These are phyloP conservation scores for Phaedon cochleariae DNA, from an alignment of 2,888 invertebrate species.

Conservation along the genomic window DNA sequence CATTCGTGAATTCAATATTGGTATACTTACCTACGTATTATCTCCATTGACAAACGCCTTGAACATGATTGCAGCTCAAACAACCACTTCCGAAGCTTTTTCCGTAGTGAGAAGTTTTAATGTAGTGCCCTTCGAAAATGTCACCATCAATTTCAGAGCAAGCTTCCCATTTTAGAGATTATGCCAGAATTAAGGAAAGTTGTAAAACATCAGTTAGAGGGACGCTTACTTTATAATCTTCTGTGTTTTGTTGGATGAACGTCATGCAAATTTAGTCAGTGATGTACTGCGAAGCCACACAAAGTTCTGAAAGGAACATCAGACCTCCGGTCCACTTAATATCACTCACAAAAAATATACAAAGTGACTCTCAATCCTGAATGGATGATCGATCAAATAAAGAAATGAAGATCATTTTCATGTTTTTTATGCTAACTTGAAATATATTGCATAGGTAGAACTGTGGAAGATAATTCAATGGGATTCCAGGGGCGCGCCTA, in stretches of 20 bases:
- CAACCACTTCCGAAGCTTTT: constrained; percentile 21
- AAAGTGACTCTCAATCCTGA: too few relatives aligned
- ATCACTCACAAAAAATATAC: too few relatives aligned
- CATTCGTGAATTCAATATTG: too few relatives aligned
- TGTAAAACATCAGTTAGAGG: constrained; percentile 14
- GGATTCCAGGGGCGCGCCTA: too few relatives aligned
- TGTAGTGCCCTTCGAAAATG: constrained; percentile 17
- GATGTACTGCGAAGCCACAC: neutral
- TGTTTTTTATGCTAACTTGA: too few relatives aligned
- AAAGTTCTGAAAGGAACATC: neutral
- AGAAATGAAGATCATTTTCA: too few relatives aligned
- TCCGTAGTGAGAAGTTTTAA: constrained; percentile 4
- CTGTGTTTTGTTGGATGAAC: constrained; percentile 9
- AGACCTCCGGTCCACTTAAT: too few relatives aligned
- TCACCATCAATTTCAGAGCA: constrained; percentile 9
- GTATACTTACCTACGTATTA: too few relatives aligned
- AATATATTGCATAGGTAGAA: too few relatives aligned
- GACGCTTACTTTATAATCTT: constrained; percentile 4
- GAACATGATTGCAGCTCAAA: neutral
- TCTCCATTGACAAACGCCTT: too few relatives aligned
- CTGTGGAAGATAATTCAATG: too few relatives aligned
- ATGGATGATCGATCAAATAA: too few relatives aligned
- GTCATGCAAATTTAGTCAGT: neutral
- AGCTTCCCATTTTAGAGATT: constrained; percentile 13
- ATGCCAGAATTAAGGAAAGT: constrained; percentile 7